Evolutionary conservation across 2,888 invertebrate genomes (phyloP), one percentile per base, ranked within the genome.

Genomic region (Synergus japonicus): DNA sequence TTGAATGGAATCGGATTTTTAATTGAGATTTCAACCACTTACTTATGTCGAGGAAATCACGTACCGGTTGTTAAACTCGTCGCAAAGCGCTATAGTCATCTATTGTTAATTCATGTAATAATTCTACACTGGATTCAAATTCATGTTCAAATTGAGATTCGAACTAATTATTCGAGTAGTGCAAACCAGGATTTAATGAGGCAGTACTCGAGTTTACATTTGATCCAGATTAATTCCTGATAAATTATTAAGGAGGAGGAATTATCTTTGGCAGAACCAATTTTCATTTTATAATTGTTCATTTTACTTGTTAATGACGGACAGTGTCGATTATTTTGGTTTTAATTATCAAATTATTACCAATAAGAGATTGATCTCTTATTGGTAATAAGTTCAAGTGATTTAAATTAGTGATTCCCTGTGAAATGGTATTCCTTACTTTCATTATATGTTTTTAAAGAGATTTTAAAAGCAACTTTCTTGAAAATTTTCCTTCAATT

Each of bases 21-120:
- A 78, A 78, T 73, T 54, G 78, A 58, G 73, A 78, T 78, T 78
- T 78, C 78, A 73, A 73, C 37, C 73, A 69, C 44, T 78, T 43
- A 69, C 46, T 44, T 46, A 44, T 80, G 44, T 73, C 54, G 73
- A 49, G 73, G 73, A 73, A 73, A 73, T 73, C 73, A 73, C 73
- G 73, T 73, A 73, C 73, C 49, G 73, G 73, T 73, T 46, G 73
- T 73, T 73, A 73, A 73, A 73, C 73, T 73, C 54, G 49, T 73
- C 54, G n/a, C 15, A 37, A 73, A 37, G n/a, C 54, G 1, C 49
- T 15, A 43, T n/a, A 73, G 73, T 54, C 73, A 73, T 73, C 73
- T 54, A 49, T 73, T 73, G 73, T 73, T 73, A 54, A 73, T 73
- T 73, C 46, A 49, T 41, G 49, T 73, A 54, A 54, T 54, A 73